phyloP scores from a whole-genome alignment of 2,888 invertebrate genomes.

The Ichneumoninae sp. region DNA sequence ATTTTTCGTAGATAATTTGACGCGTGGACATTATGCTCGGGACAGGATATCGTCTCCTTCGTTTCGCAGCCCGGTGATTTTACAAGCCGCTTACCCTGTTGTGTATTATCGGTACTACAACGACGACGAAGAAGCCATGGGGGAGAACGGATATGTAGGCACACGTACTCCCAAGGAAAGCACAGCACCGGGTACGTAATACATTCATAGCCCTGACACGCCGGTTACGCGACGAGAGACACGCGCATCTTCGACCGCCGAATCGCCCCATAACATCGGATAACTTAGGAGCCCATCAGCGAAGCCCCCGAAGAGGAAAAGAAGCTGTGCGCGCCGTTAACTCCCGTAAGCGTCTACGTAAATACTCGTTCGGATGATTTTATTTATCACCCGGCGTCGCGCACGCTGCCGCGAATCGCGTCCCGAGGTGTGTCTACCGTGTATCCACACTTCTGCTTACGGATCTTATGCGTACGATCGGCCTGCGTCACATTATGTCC shows the following conservation, averaged over 20 bases:
- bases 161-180: conserved; percentile 50
- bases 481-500: background rate
- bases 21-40: conserved; percentile 40
- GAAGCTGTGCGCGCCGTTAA: conserved; percentile 69
- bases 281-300: conserved; percentile 74
- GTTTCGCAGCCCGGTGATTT: conserved; percentile 44
- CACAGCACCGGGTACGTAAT: conserved; percentile 44
- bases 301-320: conserved; percentile 66
- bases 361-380: conserved; percentile 77
- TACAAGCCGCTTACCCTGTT: conserved; percentile 42
- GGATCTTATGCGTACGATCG: conserved; percentile 20
- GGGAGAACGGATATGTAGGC: conserved; percentile 12
- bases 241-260: conserved; percentile 68
- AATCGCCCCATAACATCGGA: conserved; percentile 73
- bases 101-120: conserved; percentile 35
- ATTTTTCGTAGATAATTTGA: conserved; percentile 32
- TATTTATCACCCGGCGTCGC: conserved; percentile 72
- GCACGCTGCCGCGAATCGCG: conserved; percentile 51
- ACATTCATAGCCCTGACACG: conserved; percentile 37
- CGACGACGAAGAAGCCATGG: conserved; percentile 18
- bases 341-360: conserved; percentile 72
- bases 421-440: conserved; percentile 29
- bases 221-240: conserved; percentile 57
- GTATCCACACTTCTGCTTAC: conserved; percentile 40
- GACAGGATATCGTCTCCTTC: conserved; percentile 19